Percentiles rank a stretch among this genome's conserved stretches.
phyloP scores from a whole-genome alignment of 2,888 invertebrate genomes.

The Tricholauxania praeusta region DNA sequence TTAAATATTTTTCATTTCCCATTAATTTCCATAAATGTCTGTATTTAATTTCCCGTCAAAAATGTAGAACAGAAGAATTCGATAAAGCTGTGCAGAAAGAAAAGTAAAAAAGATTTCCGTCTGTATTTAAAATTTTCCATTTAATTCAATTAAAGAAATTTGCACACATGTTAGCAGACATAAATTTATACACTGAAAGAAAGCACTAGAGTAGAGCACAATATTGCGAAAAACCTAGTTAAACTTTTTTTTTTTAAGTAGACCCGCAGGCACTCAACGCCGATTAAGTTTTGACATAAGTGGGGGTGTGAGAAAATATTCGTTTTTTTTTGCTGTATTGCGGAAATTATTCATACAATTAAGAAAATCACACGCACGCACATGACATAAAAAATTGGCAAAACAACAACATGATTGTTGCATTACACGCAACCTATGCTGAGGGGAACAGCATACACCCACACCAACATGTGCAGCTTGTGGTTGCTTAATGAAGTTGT shows the following conservation, averaged over 20 bases:
- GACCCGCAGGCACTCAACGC: constrained; percentile 3
- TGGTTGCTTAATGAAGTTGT: constrained; percentile 27
- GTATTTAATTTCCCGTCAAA: constrained; percentile 35
- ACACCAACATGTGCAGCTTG: neutral
- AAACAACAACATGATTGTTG: constrained; percentile 35
- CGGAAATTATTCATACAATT: constrained; percentile 30
- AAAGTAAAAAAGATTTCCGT: neutral
- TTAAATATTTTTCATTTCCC: constrained; percentile 19
- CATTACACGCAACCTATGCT: constrained; percentile 32
- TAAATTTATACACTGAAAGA: neutral
- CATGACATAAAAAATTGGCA: constrained; percentile 13
- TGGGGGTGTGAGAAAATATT: neutral
- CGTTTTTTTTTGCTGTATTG: neutral
- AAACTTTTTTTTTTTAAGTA: constrained; percentile 5
- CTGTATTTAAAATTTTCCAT: constrained; percentile 2
- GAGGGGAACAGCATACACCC: neutral
- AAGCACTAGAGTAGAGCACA: too few relatives aligned
- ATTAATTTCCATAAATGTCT: constrained; percentile 31
- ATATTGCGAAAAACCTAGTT: neutral
- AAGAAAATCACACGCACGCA: constrained; percentile 34
- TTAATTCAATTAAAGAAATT: constrained; percentile 28
- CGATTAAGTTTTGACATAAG: constrained; percentile 11
- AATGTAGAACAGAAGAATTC: constrained; percentile 32
- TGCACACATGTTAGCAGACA: constrained; percentile 2
- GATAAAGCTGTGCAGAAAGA: constrained; percentile 17